These are phyloP conservation scores for Phycodurus eques DNA, from an alignment of 2,113 vertebrate species.

Conservation along the genomic window DNA sequence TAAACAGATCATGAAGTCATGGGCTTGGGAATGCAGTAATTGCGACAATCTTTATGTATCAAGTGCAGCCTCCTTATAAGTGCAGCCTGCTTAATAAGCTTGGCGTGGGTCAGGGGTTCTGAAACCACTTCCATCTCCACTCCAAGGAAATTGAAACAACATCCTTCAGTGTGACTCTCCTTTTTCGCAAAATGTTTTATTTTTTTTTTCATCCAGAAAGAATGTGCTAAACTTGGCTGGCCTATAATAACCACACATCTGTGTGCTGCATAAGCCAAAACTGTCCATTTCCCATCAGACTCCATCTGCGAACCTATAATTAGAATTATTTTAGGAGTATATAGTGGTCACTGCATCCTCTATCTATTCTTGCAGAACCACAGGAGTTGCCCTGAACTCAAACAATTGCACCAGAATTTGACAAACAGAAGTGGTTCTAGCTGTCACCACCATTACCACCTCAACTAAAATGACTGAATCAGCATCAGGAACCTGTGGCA, in stretches of 20 bases:
- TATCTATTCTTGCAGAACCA: constrained; percentile 57
- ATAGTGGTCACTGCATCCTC: constrained; percentile 67
- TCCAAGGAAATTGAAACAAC: background rate
- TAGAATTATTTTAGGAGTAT: constrained; percentile 73
- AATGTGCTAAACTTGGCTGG: constrained; percentile 66
- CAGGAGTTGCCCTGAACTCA: constrained; percentile 59
- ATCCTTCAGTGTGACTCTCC: background rate
- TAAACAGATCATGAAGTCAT: constrained; percentile 66
- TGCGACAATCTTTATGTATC: constrained; percentile 43
- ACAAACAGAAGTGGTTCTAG: constrained; percentile 52
- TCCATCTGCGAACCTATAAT: constrained; percentile 68
- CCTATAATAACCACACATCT: constrained; percentile 61
- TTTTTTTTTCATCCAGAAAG: constrained; percentile 44
- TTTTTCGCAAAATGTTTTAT: constrained; percentile 2
- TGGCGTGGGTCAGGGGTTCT: constrained; percentile 34
- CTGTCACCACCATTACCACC: constrained; percentile 31
- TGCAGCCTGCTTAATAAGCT: constrained; percentile 15
- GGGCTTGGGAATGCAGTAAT: constrained; percentile 58
- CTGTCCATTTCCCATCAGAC: constrained; percentile 64
- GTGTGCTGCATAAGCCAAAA: constrained; percentile 54
- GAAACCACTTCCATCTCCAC: constrained; percentile 1
- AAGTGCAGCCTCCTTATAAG: constrained; percentile 40
- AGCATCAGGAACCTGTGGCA: constrained; percentile 50
- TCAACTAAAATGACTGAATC: constrained; percentile 42
- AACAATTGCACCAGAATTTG: constrained; percentile 57